A percentile compares a stretch with the other conserved stretches of the same genome.
phyloP scores from a whole-genome alignment of 23 tunicate genomes.

The Aplidium turbinatum region DNA sequence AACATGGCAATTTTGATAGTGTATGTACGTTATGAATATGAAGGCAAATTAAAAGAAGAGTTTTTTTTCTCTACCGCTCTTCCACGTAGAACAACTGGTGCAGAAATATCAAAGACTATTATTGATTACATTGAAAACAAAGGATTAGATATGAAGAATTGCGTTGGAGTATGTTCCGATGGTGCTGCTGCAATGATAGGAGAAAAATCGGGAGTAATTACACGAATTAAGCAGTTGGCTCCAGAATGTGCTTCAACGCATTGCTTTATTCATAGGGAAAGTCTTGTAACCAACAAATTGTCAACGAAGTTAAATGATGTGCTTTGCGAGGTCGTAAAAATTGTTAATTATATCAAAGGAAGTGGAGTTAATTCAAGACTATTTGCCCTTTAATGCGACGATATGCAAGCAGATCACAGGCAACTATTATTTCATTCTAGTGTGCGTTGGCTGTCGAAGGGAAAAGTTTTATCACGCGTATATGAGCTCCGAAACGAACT shows the following conservation, averaged over 20 bases:
- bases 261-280: constrained; percentile 28
- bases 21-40: constrained; percentile 20
- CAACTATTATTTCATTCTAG: constrained; percentile 25
- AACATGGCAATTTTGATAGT: not conserved
- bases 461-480: constrained; percentile 15
- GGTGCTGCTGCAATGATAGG: constrained; percentile 33
- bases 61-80: constrained; percentile 13
- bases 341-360: constrained; percentile 27
- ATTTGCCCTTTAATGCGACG: constrained; percentile 26
- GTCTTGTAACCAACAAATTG: constrained; percentile 22
- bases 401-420: constrained; percentile 31
- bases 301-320: constrained; percentile 26
- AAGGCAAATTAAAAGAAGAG: constrained; percentile 22
- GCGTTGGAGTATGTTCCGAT: constrained; percentile 30
- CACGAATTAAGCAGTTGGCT: constrained; percentile 13
- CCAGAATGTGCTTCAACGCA: constrained; percentile 36
- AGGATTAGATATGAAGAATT: constrained; percentile 18
- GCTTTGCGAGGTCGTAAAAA: constrained; percentile 34
- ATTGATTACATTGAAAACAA: constrained; percentile 33
- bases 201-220: constrained; percentile 34
- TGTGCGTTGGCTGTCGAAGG: constrained; percentile 30
- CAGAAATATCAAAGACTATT: constrained; percentile 27
- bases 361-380: constrained; percentile 21
- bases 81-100: constrained; percentile 28
- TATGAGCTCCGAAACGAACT: constrained; percentile 27